Evolutionary conservation across 1,140 invertebrate species (phyloP).

Genomic region (Monochamus saltuarius): DNA sequence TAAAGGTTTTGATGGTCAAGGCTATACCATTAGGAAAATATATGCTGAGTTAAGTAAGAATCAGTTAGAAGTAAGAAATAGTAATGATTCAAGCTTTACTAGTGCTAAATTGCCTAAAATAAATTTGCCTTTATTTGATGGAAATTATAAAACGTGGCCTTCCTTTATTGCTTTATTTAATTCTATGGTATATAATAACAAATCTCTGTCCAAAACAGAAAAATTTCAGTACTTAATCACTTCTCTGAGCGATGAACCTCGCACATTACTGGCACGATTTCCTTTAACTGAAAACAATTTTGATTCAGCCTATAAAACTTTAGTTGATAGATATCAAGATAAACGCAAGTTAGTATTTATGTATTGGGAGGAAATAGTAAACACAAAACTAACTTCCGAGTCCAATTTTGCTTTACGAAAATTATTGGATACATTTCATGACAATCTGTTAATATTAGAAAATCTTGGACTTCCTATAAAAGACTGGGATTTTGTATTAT

Average conservation of each 20-base stretch:
- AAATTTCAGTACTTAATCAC: slow-evolving; percentile 32
- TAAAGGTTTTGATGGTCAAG: neutral
- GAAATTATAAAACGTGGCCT: slow-evolving; percentile 6
- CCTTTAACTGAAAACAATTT: slow-evolving; percentile 33
- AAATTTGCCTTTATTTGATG: slow-evolving; percentile 8
- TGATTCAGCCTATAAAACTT: slow-evolving; percentile 23
- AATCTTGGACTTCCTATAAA: slow-evolving; percentile 31
- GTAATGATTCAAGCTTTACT: no score
- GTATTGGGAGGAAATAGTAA: slow-evolving; percentile 22
- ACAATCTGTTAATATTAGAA: slow-evolving; percentile 29
- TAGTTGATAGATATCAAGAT: slow-evolving; percentile 35
- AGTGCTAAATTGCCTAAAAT: slow-evolving; percentile 13
- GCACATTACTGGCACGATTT: slow-evolving; percentile 22
- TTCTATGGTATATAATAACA: slow-evolving; percentile 15
- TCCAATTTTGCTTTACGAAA: slow-evolving; percentile 16
- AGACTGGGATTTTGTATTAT: slow-evolving; percentile 38
- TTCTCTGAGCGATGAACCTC: slow-evolving; percentile 23
- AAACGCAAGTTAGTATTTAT: slow-evolving; percentile 25
- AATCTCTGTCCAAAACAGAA: slow-evolving; percentile 2
- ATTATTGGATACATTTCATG: slow-evolving; percentile 24
- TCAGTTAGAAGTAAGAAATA: no score
- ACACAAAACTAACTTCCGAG: slow-evolving; percentile 25
- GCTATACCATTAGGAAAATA: no score
- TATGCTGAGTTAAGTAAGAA: no score
- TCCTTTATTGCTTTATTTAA: slow-evolving; percentile 12